Percentiles rank a stretch among this genome's conserved stretches.
Conservation (phyloP, 2,888 invertebrate genomes). For the Tipula vernalis region DNA sequence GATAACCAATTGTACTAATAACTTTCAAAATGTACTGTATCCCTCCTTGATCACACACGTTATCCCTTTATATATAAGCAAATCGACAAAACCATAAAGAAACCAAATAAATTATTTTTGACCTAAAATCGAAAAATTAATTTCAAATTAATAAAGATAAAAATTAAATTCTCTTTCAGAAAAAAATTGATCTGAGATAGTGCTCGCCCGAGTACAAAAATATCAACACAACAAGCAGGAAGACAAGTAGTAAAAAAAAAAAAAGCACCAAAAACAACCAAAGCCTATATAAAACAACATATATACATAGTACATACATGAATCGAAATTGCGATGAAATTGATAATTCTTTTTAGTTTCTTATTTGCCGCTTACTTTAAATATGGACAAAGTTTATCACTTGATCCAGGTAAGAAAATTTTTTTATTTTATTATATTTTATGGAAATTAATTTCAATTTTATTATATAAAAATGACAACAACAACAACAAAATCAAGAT, state of each 20-base stretch:
- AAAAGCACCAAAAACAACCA: not conserved
- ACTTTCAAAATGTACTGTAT: no score
- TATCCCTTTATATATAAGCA: no score
- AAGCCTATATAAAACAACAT: not conserved
- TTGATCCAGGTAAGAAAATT: constrained; percentile 33
- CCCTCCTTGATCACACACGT: not conserved
- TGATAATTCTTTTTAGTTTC: constrained; percentile 9
- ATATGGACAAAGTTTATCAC: constrained; percentile 29
- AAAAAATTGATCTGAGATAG: not conserved
- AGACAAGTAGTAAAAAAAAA: not conserved
- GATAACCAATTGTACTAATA: no score
- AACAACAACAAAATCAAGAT: not conserved
- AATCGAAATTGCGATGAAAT: constrained; percentile 6
- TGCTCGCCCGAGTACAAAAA: not conserved
- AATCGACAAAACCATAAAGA: not conserved
- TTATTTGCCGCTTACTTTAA: constrained; percentile 9
- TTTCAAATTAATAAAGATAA: not conserved
- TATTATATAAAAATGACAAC: not conserved
- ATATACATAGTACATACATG: not conserved
- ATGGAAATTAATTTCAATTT: constrained; percentile 7
- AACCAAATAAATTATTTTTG: not conserved
- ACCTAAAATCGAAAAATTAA: not conserved
- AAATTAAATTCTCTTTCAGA: not conserved
- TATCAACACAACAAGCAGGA: not conserved
- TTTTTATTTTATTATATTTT: constrained; percentile 11